Conservation (phyloP, 2,888 invertebrate species). For the Agrotis ipsilon region DNA sequence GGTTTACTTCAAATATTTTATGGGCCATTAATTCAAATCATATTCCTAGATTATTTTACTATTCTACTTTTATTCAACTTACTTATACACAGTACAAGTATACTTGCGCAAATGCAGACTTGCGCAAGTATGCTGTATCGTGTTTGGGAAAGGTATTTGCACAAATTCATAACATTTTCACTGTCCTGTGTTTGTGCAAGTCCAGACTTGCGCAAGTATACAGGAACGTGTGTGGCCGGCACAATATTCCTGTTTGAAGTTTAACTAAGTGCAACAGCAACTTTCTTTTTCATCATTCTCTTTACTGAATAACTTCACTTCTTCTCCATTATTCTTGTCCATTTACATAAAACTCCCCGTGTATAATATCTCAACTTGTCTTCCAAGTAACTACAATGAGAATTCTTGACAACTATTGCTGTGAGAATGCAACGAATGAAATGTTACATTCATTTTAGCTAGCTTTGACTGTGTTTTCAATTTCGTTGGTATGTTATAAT, state of each 20-base stretch:
- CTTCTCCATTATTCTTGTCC: not conserved
- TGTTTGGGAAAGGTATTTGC: too few relatives aligned
- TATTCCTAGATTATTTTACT: too few relatives aligned
- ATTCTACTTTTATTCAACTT: too few relatives aligned
- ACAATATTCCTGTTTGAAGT: too few relatives aligned
- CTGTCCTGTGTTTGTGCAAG: too few relatives aligned
- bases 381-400: not conserved
- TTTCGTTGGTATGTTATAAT: slow-evolving; percentile 1
- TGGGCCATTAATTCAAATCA: not conserved
- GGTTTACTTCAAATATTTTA: not conserved
- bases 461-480: slow-evolving; percentile 1
- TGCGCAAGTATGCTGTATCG: too few relatives aligned
- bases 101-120: too few relatives aligned
- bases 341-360: slow-evolving; percentile 21
- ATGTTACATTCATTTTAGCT: not conserved
- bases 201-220: too few relatives aligned
- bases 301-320: not conserved
- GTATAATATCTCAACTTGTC: slow-evolving; percentile 17
- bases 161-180: too few relatives aligned
- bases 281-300: not conserved
- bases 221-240: too few relatives aligned
- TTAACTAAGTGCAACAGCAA: too few relatives aligned
- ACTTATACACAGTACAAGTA: too few relatives aligned
- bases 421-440: slow-evolving; percentile 12
- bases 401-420: slow-evolving; percentile 9